Evolutionary conservation across 2,797 vertebrate genomes (phyloP).

Genomic region (Paramormyrops hopkinsi): DNA sequence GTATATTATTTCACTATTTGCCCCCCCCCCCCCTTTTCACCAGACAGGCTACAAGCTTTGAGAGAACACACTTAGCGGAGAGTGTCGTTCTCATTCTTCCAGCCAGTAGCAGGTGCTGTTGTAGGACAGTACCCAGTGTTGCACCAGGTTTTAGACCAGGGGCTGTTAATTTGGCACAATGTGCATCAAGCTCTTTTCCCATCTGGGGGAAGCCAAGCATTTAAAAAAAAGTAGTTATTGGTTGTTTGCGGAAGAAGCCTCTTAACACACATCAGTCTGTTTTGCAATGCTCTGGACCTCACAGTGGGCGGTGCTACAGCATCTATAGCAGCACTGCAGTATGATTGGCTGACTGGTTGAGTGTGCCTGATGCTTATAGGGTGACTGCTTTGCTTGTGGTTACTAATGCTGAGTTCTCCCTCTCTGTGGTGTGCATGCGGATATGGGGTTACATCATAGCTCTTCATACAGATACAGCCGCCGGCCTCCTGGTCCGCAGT

Average conservation of each 20-base stretch:
- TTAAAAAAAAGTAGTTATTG: not conserved
- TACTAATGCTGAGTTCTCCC: constrained; percentile 80
- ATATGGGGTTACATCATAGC: constrained; percentile 85
- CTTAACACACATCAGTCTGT: not conserved
- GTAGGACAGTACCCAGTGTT: not conserved
- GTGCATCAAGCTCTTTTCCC: not conserved
- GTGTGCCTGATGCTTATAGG: constrained; percentile 30
- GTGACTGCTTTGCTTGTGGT: constrained; percentile 64
- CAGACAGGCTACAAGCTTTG: not conserved
- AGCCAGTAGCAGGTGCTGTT: not conserved
- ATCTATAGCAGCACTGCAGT: not conserved
- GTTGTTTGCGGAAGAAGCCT: not conserved
- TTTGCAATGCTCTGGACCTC: not conserved
- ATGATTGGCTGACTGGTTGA: constrained; percentile 25
- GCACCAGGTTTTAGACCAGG: not conserved
- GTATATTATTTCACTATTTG: not conserved
- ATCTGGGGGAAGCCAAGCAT: not conserved
- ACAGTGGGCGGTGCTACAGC: not conserved
- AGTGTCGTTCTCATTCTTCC: not conserved
- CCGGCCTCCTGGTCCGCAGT: constrained; percentile 90
- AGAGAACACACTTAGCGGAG: not conserved
- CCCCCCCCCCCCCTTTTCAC: not conserved
- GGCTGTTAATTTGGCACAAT: not conserved
- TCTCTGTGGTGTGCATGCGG: constrained; percentile 74
- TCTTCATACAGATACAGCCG: constrained; percentile 96